Base-by-base conservation (phyloP, 2,888 invertebrate species). In the Neria commutata region DNA sequence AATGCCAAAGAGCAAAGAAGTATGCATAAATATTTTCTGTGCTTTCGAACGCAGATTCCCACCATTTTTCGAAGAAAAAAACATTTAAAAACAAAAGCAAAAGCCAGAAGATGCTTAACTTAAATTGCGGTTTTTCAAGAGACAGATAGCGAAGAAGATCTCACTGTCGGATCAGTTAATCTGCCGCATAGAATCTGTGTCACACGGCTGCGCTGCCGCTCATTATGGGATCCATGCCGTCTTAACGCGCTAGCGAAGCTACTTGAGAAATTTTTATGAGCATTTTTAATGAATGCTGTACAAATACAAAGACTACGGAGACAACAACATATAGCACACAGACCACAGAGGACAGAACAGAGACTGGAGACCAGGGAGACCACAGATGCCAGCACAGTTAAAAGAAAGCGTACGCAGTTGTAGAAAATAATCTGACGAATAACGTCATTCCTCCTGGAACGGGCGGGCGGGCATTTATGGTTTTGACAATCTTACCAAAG, bases 71-170 rank as follows among this genome's bases (percentile, higher is more conserved):
- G n/a, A n/a, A n/a, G n/a, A n/a, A n/a, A n/a, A n/a, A n/a, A n/a
- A n/a, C n/a, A n/a, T n/a, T n/a, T n/a, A n/a, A n/a, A n/a, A n/a
- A n/a, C n/a, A n/a, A n/a, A n/a, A n/a, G n/a, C n/a, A n/a, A n/a
- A 37, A 37, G 11, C n/a, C 4, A 8, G n/a, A 6, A 42, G 42
- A 37, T 37, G 37, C 37, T 37, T 37, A 37, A 37, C 37, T 37
- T 37, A 37, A n/a, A 37, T 42, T 42, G 42, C 42, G 42, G 42
- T 42, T 42, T 42, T 2, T 17, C n/a, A n/a, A n/a, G n/a, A n/a
- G n/a, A n/a, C n/a, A n/a, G n/a, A n/a, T n/a, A n/a, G n/a, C n/a
- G n/a, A n/a, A n/a, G n/a, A n/a, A 42, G 42, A 17, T 19, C 5
- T 19, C n/a, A n/a, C n/a, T n/a, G n/a, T n/a, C 42, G 19, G 21